Evolutionary conservation across 2,113 vertebrate species (phyloP).

Genomic region (Callionymus lyra): DNA sequence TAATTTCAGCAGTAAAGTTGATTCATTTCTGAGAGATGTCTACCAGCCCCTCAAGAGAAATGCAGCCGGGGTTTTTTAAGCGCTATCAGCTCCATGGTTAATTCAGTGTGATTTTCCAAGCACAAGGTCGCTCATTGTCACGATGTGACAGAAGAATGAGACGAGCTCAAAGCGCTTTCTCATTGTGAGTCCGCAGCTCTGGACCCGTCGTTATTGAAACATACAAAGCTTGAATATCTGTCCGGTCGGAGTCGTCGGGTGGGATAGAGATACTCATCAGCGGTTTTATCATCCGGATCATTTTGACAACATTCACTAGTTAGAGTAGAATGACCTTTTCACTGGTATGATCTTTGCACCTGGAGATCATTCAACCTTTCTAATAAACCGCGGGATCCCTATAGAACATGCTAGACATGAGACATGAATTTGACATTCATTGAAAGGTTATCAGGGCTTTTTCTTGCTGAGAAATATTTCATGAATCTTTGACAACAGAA

Average conservation of each 20-base stretch:
- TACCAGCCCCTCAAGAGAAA: slow-evolving; percentile 45
- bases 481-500: too few species aligned
- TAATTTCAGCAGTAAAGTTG: slow-evolving; percentile 36
- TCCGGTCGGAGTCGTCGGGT: slow-evolving; percentile 40
- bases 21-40: slow-evolving; percentile 63
- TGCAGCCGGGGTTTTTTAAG: slow-evolving; percentile 43
- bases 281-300: slow-evolving; percentile 36
- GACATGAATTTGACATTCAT: slow-evolving; percentile 15
- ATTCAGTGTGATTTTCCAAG: slow-evolving; percentile 50
- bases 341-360: slow-evolving; percentile 25
- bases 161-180: slow-evolving; percentile 53
- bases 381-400: slow-evolving; percentile 19
- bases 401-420: slow-evolving; percentile 15
- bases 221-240: too few species aligned
- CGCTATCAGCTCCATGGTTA: slow-evolving; percentile 61
- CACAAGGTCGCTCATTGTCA: slow-evolving; percentile 66
- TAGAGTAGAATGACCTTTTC: slow-evolving; percentile 47
- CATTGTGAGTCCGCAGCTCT: slow-evolving; percentile 49
- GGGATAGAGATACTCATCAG: slow-evolving; percentile 44
- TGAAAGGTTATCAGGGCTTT: too few species aligned
- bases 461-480: too few species aligned
- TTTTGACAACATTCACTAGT: slow-evolving; percentile 36
- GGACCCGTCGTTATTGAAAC: slow-evolving; percentile 56
- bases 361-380: slow-evolving; percentile 39
- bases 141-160: slow-evolving; percentile 54